Conservation (phyloP, 1,140 invertebrate genomes). For the Grapholita molesta region DNA sequence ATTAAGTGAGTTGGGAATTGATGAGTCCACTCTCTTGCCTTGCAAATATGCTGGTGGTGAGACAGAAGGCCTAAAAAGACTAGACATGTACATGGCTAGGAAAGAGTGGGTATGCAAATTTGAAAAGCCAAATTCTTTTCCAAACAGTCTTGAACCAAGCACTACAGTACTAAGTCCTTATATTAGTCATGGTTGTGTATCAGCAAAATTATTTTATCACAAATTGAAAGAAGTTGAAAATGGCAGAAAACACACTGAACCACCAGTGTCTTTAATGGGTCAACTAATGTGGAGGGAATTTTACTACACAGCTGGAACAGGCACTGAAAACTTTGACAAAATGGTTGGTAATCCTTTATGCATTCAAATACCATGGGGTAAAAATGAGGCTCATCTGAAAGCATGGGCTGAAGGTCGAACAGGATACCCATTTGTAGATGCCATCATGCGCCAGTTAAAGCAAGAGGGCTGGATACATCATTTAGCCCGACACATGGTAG, state of each 20-base stretch:
- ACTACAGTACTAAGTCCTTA: conserved; percentile 88
- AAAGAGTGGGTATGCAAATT: conserved; percentile 86
- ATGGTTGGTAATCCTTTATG: conserved; percentile 86
- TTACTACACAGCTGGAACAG: conserved; percentile 85
- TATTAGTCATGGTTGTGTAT: conserved; percentile 86
- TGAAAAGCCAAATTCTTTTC: conserved; percentile 86
- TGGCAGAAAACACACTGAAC: conserved; percentile 77
- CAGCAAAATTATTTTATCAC: conserved; percentile 82
- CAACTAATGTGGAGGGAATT: conserved; percentile 89
- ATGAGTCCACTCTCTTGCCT: conserved; percentile 62
- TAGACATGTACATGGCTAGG: conserved; percentile 80
- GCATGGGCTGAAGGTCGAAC: conserved; percentile 85
- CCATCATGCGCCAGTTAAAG: conserved; percentile 86
- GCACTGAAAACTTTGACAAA: conserved; percentile 85
- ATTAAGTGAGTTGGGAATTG: conserved; percentile 79
- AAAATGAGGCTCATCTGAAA: conserved; percentile 80
- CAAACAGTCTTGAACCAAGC: conserved; percentile 84
- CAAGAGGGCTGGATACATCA: conserved; percentile 89
- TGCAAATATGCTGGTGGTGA: conserved; percentile 83
- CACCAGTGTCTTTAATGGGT: conserved; percentile 81
- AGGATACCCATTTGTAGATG: conserved; percentile 89
- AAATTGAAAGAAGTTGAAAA: conserved; percentile 79
- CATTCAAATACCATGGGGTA: conserved; percentile 85
- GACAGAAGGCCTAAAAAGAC: conserved; percentile 81
- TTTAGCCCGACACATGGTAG: conserved; percentile 85